These are phyloP conservation scores for Zootoca vivipara DNA, from an alignment of 2,113 vertebrate genomes.

Conservation along the genomic window DNA sequence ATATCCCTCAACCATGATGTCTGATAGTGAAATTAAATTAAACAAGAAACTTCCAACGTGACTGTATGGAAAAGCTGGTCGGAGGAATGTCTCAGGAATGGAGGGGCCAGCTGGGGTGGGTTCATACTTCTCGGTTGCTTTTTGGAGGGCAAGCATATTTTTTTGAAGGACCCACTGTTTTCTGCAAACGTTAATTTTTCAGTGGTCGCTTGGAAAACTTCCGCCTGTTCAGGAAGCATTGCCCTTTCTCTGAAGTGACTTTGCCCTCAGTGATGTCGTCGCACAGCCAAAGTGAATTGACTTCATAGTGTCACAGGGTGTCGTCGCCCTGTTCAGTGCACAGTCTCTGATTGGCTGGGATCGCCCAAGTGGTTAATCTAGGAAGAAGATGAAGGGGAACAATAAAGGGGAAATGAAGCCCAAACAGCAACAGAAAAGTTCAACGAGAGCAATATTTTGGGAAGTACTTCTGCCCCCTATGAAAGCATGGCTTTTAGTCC, in stretches of 20 bases:
- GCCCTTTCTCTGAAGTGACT: background rate
- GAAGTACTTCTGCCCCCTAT: background rate
- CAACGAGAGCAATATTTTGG: background rate
- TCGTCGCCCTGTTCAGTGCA: background rate
- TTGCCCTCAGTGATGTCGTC: background rate
- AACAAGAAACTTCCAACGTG: slow-evolving; percentile 50
- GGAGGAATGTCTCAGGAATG: background rate
- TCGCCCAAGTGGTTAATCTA: background rate
- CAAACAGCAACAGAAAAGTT: background rate
- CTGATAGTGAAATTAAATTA: slow-evolving; percentile 71
- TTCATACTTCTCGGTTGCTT: background rate
- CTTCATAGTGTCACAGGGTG: too few species aligned
- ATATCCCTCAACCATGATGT: slow-evolving; percentile 72
- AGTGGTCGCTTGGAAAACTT: background rate
- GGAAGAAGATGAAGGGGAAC: background rate
- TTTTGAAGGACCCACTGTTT: background rate
- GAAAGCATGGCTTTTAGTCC: background rate
- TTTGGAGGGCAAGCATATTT: background rate
- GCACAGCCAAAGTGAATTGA: background rate
- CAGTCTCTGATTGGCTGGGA: background rate
- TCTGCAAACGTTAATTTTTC: background rate
- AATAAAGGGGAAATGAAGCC: background rate
- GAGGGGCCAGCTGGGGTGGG: background rate
- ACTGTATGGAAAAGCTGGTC: slow-evolving; percentile 32
- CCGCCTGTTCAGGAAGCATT: background rate